Evolutionary conservation across 1,140 invertebrate species (phyloP).

Genomic region (Eriosoma lanigerum): DNA sequence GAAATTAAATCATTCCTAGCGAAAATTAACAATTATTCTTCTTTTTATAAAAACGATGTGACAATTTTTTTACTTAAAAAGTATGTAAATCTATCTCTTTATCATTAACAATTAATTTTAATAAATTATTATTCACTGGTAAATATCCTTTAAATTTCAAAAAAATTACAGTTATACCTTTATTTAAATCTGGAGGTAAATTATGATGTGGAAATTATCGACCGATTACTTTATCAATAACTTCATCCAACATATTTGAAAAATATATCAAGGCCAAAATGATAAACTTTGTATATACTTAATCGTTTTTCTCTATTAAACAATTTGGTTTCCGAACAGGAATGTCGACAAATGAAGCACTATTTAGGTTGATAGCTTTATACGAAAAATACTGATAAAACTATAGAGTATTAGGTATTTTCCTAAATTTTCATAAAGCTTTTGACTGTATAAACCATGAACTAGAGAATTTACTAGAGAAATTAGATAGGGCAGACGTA

Average conservation of each 20-base stretch:
- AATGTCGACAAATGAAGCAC: constrained; percentile 18
- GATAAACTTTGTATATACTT: constrained; percentile 3
- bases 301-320: neutral
- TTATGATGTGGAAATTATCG: neutral
- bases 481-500: constrained; percentile 16
- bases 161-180: neutral
- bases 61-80: too few relatives aligned
- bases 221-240: neutral
- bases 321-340: constrained; percentile 33
- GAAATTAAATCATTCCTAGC: too few relatives aligned
- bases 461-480: constrained; percentile 43
- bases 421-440: constrained; percentile 44
- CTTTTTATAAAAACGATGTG: too few relatives aligned
- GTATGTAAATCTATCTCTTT: too few relatives aligned
- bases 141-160: neutral
- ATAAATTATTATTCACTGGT: neutral
- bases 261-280: neutral
- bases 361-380: neutral
- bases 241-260: neutral
- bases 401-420: constrained; percentile 33
- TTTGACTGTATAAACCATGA: constrained; percentile 52
- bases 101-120: neutral
- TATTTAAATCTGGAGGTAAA: neutral
- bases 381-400: neutral
- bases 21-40: too few relatives aligned